Evolutionary conservation across 2,113 vertebrate genomes (phyloP).

Genomic region (Gymnogyps californianus): DNA sequence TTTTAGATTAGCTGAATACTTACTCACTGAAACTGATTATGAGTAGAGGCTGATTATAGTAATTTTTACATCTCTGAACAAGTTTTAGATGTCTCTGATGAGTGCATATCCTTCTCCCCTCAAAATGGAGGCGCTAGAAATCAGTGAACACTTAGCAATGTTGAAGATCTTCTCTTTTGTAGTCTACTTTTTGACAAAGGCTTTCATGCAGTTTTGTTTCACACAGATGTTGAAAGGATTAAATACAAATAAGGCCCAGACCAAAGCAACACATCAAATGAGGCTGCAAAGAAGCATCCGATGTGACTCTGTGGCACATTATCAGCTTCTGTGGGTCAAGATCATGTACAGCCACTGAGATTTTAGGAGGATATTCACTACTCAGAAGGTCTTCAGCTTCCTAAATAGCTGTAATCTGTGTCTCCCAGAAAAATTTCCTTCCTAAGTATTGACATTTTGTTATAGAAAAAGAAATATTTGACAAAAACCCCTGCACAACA

Average conservation of each 20-base stretch:
- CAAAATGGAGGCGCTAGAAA: slow-evolving; percentile 26
- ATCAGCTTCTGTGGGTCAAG: background rate
- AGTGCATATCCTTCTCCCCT: background rate
- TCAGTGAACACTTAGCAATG: background rate
- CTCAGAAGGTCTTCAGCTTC: background rate
- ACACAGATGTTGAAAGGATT: background rate
- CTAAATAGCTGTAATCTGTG: background rate
- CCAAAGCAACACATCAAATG: background rate
- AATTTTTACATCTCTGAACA: slow-evolving; percentile 27
- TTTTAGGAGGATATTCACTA: background rate
- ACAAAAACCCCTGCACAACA: background rate
- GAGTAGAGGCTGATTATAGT: slow-evolving; percentile 30
- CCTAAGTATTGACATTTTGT: background rate
- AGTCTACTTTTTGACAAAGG: background rate
- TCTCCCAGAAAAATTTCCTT: background rate
- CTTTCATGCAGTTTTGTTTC: background rate
- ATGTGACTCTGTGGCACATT: background rate
- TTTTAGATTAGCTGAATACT: slow-evolving; percentile 42
- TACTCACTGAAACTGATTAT: slow-evolving; percentile 18
- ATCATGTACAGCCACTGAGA: background rate
- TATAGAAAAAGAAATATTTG: background rate
- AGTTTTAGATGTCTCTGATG: background rate
- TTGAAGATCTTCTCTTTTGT: background rate
- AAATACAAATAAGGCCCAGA: background rate
- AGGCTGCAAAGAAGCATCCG: background rate